Conservation (phyloP, 2,888 invertebrate species). For the Acanthococcus lagerstroemiae region DNA sequence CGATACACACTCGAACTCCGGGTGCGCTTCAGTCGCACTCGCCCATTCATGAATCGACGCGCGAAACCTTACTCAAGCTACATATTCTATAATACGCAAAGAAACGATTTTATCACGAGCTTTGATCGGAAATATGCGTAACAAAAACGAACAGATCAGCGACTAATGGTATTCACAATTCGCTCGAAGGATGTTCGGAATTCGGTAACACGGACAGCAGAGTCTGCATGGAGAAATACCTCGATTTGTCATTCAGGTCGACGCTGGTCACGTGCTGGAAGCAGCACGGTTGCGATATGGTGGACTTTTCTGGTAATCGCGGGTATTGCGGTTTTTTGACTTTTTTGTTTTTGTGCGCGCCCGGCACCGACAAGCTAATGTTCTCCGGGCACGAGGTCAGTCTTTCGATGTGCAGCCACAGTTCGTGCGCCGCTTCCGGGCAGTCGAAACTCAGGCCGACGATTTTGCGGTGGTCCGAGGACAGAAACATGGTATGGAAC, state of each 20-base stretch:
- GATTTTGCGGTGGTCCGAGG: slow-evolving; percentile 62
- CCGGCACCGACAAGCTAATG: slow-evolving; percentile 62
- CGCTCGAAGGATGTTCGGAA: slow-evolving; percentile 18
- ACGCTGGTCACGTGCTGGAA: slow-evolving; percentile 74
- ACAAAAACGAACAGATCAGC: background rate
- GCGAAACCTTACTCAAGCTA: too few species aligned
- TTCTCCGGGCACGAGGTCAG: slow-evolving; percentile 67
- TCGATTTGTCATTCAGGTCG: slow-evolving; percentile 54
- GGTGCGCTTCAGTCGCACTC: too few species aligned
- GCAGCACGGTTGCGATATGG: slow-evolving; percentile 74
- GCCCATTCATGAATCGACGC: too few species aligned
- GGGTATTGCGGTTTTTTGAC: slow-evolving; percentile 48
- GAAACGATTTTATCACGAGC: too few species aligned
- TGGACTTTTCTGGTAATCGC: slow-evolving; percentile 61
- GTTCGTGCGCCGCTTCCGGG: slow-evolving; percentile 57
- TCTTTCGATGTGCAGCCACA: slow-evolving; percentile 58
- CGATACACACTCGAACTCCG: too few species aligned
- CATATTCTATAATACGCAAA: too few species aligned
- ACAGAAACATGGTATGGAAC: slow-evolving; percentile 73
- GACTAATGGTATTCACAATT: slow-evolving; percentile 1
- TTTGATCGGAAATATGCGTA: slow-evolving; percentile 1
- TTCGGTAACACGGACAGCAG: slow-evolving; percentile 44
- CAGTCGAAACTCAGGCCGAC: slow-evolving; percentile 73
- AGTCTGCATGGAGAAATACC: slow-evolving; percentile 58
- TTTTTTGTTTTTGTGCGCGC: slow-evolving; percentile 49